Conservation (phyloP, 2,797 vertebrate species). For the Alosa sapidissima region DNA sequence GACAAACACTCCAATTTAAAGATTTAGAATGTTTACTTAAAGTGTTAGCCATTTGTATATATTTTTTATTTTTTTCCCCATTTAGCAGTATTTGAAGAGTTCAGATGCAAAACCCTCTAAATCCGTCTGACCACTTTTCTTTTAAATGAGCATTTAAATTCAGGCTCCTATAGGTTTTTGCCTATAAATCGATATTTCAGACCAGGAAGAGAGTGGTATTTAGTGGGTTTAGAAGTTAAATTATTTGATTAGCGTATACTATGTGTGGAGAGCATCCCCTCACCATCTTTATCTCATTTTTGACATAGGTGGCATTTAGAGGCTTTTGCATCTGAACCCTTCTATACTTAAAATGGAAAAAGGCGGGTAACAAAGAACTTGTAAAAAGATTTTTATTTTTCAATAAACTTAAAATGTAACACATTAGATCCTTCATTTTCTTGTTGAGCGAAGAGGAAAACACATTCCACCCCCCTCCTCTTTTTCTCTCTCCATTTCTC, state of each 20-base stretch:
- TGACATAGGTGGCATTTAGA: no score
- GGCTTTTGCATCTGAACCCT: no score
- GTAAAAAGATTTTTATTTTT: constrained; percentile 11
- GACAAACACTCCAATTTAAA: background rate
- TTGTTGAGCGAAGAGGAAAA: background rate
- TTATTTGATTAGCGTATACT: no score
- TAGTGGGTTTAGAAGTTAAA: no score
- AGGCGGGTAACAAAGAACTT: background rate
- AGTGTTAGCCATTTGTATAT: background rate
- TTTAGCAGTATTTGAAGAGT: background rate
- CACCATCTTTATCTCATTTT: no score
- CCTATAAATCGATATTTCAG: no score
- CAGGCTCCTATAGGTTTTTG: no score
- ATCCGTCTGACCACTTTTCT: no score
- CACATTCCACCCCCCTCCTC: background rate
- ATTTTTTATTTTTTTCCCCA: constrained; percentile 44
- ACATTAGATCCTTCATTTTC: constrained; percentile 7
- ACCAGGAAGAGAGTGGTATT: no score
- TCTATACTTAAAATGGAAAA: background rate
- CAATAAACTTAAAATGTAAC: background rate
- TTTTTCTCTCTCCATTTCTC: constrained; percentile 1
- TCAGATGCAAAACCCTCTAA: no score
- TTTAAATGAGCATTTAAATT: no score
- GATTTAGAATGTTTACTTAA: background rate
- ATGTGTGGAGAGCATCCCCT: no score